phyloP scores from a whole-genome alignment of 1,140 invertebrate genomes.

The Caenorhabditis brenneri region DNA sequence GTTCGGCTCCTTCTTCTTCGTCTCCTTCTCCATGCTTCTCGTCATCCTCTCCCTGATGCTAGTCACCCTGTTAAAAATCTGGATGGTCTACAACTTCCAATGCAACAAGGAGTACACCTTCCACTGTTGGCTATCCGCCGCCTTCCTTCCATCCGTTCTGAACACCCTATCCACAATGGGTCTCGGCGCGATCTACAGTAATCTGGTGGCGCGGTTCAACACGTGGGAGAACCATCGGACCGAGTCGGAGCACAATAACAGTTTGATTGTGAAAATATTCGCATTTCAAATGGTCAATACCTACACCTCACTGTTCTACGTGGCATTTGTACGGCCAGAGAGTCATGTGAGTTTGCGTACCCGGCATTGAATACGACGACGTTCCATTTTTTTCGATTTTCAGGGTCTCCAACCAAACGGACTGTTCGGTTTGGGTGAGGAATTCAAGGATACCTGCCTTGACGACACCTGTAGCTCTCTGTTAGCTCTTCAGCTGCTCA shows the following conservation, averaged over 20 bases:
- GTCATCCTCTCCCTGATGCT: conserved; percentile 43
- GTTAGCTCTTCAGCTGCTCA: conserved; percentile 46
- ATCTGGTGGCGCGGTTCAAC: conserved; percentile 25
- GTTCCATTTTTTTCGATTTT: neutral
- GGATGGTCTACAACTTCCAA: conserved; percentile 16
- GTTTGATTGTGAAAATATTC: conserved; percentile 52
- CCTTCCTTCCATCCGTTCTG: conserved; percentile 44
- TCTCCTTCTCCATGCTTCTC: conserved; percentile 46
- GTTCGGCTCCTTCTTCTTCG: conserved; percentile 30
- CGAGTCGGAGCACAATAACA: conserved; percentile 47
- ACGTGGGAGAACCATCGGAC: conserved; percentile 53
- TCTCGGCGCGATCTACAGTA: conserved; percentile 43
- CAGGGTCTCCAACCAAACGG: conserved; percentile 51
- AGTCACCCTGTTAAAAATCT: conserved; percentile 48
- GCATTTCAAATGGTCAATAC: conserved; percentile 55
- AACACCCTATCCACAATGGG: conserved; percentile 54
- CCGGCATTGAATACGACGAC: too few relatives aligned
- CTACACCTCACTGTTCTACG: conserved; percentile 51
- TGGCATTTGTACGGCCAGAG: conserved; percentile 52
- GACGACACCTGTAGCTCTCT: conserved; percentile 52
- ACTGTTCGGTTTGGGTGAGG: conserved; percentile 45
- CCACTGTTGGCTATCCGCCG: conserved; percentile 31
- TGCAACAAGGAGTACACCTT: conserved; percentile 44
- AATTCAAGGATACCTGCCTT: conserved; percentile 40
- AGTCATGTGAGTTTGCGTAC: conserved; percentile 8